Base-by-base conservation (phyloP, 1,140 invertebrate genomes). In the Oreohelix idahoensis region DNA sequence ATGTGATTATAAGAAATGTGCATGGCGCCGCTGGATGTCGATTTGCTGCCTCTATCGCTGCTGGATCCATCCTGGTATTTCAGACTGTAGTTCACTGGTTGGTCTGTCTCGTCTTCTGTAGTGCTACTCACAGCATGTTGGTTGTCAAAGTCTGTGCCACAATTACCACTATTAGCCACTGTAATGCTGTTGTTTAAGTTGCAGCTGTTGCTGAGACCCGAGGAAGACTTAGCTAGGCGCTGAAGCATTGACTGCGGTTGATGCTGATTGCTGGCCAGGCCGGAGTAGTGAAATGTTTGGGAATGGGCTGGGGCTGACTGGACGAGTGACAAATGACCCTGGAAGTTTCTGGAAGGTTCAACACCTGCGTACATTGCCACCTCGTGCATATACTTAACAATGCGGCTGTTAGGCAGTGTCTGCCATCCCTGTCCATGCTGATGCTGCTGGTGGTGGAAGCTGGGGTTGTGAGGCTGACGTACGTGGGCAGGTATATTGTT, bases 371-470 rank as follows among this genome's bases (percentile, higher is more conserved):
- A 87, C 85, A 88, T 82, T 53, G 89, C 90, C n/a, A 92, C 92
- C 84, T 92, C 92, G 71, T 92, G 89, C 90, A 92, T 92, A 69
- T 90, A 89, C 45, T 92, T 89, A 39, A 89, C 80, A 73, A 93
- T 90, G n/a, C 89, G 84, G 81, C 88, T 89, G 82, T 88, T 89
- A 10, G 89, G 84, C 26, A 39, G 35, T 39, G 83, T 38, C 38
- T 81, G 71, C 35, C 29, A 79, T 17, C 17, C 2, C 15, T 70
- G 51, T 13, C 53, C 35, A 38, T 66, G 63, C 13, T 26, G 39
- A 42, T 49, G 17, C 32, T 66, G 71, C 10, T n/a, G 71, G 0
- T 76, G 66, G 66, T 71, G 45, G 45, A 53, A 36, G 23, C 4
- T 26, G 8, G 39, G 11, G 15, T 4, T 0, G 26, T 49, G 39